Base-by-base conservation (phyloP, 92 coral and sea anemone genomes). In the Epizoanthus stellaris region DNA sequence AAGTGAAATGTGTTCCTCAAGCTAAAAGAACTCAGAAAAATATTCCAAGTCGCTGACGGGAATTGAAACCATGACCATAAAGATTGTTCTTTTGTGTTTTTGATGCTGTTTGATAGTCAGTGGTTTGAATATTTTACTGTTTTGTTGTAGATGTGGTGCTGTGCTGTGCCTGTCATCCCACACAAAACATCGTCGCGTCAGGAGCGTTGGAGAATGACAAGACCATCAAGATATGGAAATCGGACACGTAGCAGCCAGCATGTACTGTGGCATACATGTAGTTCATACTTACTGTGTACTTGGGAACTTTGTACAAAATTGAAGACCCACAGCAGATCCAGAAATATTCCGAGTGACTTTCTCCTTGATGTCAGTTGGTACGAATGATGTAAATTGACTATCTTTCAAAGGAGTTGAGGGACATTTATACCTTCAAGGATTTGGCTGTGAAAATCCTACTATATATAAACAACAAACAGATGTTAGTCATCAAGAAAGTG, bases 151-250 rank as follows among this genome's bases (percentile, higher is more conserved):
- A 96, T 80, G 99, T 96, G 56, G 98, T 96, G 21, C 93, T 96
- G 9, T 96, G 99, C 70, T 96, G 98, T 70, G 99, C 99, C 1
- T 96, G 99, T 56, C 99, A 96, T 87, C 99, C 99, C 38, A 94
- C 99, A 58, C 97, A 96, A 80, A 96, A 96, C 84, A 96, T 96
- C 87, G 91, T 96, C 30, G 99, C 99, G 1, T 94, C 98, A 25
- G 99, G 99, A 70, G 99, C 99, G 2, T 84, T 96, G 75, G 99
- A 96, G 77, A 93, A 84, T 68, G 99, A 96, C 89, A 96, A 96
- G 71, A 96, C 99, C 5, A 95, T 96, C 88, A 96, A 96, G 90
- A 96, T 96, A 56, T 96, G 99, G 99, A 96, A 96, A 64, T 96
- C 99, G 4, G 98, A 95, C 83, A 88, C 98, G 62, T 95, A 89